Percentiles rank a stretch among this genome's conserved stretches.
Conservation (phyloP, 2,888 invertebrate species). For the Aporophyla nigra region DNA sequence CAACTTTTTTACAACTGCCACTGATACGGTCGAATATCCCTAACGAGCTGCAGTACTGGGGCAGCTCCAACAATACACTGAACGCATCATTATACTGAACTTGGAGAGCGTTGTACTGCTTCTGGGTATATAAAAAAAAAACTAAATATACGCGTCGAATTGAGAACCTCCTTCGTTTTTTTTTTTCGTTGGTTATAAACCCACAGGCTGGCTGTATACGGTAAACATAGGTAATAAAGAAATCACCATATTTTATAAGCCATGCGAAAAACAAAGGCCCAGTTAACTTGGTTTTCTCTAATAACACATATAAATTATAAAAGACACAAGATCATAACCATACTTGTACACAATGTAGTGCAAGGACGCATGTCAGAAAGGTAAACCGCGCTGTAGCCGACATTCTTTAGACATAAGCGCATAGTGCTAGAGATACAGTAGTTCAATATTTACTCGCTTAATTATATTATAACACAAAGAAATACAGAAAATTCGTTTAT, state of each 20-base stretch:
- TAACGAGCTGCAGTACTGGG: no score
- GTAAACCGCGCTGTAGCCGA: conserved; percentile 54
- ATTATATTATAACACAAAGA: not conserved
- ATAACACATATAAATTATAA: conserved; percentile 16
- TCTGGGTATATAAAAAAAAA: no score
- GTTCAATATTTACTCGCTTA: not conserved
- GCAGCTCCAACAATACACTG: no score
- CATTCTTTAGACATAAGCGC: conserved; percentile 27
- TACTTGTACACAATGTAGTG: conserved; percentile 37
- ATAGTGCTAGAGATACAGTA: conserved; percentile 20
- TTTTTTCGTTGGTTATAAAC: no score
- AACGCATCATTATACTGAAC: no score
- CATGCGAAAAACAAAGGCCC: not conserved
- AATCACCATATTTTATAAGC: not conserved
- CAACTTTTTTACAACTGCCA: no score
- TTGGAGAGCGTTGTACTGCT: no score
- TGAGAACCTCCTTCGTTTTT: no score
- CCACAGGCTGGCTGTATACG: no score
- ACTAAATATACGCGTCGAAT: no score
- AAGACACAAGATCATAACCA: conserved; percentile 23
- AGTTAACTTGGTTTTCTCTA: not conserved
- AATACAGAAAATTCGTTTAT: no score
- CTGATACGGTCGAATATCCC: no score
- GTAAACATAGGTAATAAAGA: not conserved
- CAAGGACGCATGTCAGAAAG: conserved; percentile 42